Conservation (phyloP, 2,797 vertebrate species). For the Dermochelys coriacea region DNA sequence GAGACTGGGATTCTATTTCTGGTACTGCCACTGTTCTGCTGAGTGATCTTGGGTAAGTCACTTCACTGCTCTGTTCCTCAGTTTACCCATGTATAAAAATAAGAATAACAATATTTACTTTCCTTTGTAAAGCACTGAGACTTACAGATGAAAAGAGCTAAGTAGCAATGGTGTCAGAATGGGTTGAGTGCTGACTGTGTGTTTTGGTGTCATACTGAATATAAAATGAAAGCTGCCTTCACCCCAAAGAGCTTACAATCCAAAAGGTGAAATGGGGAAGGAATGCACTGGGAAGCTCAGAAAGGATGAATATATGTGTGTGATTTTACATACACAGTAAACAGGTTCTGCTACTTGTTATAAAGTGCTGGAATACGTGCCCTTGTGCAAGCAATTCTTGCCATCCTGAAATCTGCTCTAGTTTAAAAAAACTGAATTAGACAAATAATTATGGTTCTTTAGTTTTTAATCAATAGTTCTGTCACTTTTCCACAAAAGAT, state of each 20-base stretch:
- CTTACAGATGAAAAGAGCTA: not conserved
- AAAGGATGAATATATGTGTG: not conserved
- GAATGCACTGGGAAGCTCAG: not conserved
- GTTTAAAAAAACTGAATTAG: conserved; percentile 2
- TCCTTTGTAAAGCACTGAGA: not conserved
- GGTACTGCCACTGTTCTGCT: not conserved
- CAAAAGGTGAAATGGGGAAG: not conserved
- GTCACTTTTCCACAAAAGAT: conserved; percentile 34
- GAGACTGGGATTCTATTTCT: not conserved
- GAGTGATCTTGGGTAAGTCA: not conserved
- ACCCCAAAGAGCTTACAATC: not conserved
- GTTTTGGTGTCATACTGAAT: not conserved
- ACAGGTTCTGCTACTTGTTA: not conserved
- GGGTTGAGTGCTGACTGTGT: not conserved
- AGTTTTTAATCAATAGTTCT: conserved; percentile 25
- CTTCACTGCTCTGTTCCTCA: not conserved
- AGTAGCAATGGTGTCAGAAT: not conserved
- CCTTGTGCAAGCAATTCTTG: not conserved
- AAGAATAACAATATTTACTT: not conserved
- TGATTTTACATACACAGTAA: not conserved
- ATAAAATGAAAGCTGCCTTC: not conserved
- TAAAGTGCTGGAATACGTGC: not conserved
- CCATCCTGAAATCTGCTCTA: not conserved
- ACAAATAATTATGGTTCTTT: conserved; percentile 17
- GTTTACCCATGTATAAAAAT: not conserved